Conservation (phyloP, 1,140 invertebrate genomes). For the Bombyx mori region ASM3026992v2 NC_085120.1:6746501-6747000, state of each 20-base stretch:
- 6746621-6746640: constrained; percentile 5
- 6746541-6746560: no score
- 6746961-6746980: no score
- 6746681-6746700: constrained; percentile 14
- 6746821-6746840: constrained; percentile 5
- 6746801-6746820: background rate
- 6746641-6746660: constrained; percentile 5
- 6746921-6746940: no score
- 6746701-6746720: constrained; percentile 21
- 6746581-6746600: no score
- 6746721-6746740: constrained; percentile 12
- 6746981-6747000: no score
- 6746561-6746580: no score
- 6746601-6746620: background rate
- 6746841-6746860: constrained; percentile 22
- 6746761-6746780: constrained; percentile 1
- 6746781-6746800: constrained; percentile 6
- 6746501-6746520: no score
- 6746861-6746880: constrained; percentile 35
- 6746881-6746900: constrained; percentile 39
- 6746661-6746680: constrained; percentile 3
- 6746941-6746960: no score
- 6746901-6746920: constrained; percentile 31
- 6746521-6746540: background rate
- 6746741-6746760: constrained; percentile 12